Evolutionary conservation across 1,140 invertebrate species (phyloP), one percentile per base, ranked within the genome.

Genomic region (Oscheius sp.): DNA sequence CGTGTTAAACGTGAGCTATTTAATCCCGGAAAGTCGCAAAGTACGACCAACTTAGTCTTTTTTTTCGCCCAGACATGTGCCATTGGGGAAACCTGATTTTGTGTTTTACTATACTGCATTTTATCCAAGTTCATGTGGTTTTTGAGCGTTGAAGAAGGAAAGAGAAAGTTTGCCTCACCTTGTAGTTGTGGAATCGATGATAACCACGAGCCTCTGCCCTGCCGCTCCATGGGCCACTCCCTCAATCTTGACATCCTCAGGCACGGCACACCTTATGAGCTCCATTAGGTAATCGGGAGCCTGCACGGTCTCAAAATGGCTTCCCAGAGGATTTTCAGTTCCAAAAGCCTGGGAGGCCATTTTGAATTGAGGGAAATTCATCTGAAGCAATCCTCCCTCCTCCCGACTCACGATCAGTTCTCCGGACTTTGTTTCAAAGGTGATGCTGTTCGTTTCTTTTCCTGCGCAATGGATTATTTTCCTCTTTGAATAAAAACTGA

Each of bases 361-460:
- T 23, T 68, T 36, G 49, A 72, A 75, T 38, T 61, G 49, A 13
- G 75, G 75, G 49, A 76, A 76, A 34, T 76, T 49, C 71, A 76
- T 68, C 31, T 78, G 36, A 66, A 77, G 36, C 65, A 61, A 29
- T 68, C 65, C 72, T 79, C 69, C 26, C 29, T 61, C 28, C 49
- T 31, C 26, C 62, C 68, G 31, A 75, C 68, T 65, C 75, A 81
- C 38, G 20, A 58, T 26, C 78, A 65, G 26, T 67, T 68, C 72
- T 82, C 83, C 55, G 81, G 72, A 23, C 74, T 45, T 23, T 55
- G 65, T 70, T 79, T 85, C 68, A 46, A 77, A 75, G 31, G 26
- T 32, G 2, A 76, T 46, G 18, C 31, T 45, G 7, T 36, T n/a
- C 29, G 59, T 61, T 26, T 59, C 32, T 59, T 74, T 69, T 76